Base-by-base conservation (phyloP, 2,797 vertebrate species). In the Lophotriccus pileatus region DNA sequence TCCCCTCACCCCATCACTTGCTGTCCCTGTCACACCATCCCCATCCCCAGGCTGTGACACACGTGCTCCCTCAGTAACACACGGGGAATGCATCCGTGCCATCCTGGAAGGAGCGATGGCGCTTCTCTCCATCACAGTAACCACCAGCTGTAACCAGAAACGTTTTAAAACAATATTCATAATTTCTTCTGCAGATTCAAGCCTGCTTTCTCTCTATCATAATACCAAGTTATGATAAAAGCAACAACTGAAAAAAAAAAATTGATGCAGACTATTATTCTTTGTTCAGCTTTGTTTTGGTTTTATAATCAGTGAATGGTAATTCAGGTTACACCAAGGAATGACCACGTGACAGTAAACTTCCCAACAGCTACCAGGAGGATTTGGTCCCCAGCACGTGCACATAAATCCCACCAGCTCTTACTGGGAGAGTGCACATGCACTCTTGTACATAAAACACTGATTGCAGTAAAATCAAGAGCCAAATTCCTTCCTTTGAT, bases 381-480 rank as follows among this genome's bases (percentile, higher is more conserved):
- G 83, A 81, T 92, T 89, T 79, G 46, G 89, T 84, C 91, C 92
- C 44, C 95, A 93, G 91, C 92, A 91, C 50, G 90, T 85, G 81
- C 67, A 87, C 70, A 82, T 66, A 91, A 92, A 91, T 88, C 78
- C 92, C 80, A 74, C 56, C 44, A 89, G 85, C 80, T 88, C 87
- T 92, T 87, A 94, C 87, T 89, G 87, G 87, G 82, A 89, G 81
- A 66, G 81, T 70, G 73, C 87, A 84, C 18, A 9, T 86, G 84
- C 79, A 53, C 55, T 47, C 79, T 78, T 80, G 62, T 89, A 91
- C 91, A 93, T 92, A 95, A 93, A 67, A 84, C 50, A 86, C 50
- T 70, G 82, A 91, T 87, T 94, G 83, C 83, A 95, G 89, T 75
- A 93, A 97, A 96, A 96, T 79, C 92, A 70, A 67, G 87, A 94